A percentile compares a stretch with the other conserved stretches of the same genome.
phyloP scores from a whole-genome alignment of 2,797 vertebrate genomes.

The Lagorchestes hirsutus region DNA sequence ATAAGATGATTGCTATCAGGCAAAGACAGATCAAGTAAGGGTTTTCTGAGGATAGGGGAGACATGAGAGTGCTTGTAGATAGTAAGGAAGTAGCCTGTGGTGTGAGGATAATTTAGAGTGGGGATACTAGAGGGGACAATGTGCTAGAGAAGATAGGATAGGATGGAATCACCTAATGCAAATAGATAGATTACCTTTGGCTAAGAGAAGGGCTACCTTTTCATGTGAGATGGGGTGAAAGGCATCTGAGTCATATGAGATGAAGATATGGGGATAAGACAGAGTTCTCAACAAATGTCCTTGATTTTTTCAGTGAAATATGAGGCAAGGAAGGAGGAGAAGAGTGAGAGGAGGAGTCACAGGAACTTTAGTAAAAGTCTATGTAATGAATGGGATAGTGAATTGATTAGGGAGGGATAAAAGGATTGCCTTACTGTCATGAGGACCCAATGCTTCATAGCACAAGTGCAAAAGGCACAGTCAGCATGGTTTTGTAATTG shows the following conservation, averaged over 20 bases:
- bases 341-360: background rate
- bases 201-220: background rate
- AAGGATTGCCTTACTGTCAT: background rate
- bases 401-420: background rate
- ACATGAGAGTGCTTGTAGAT: background rate
- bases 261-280: background rate
- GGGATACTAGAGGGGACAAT: too few species aligned
- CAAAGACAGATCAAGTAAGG: background rate
- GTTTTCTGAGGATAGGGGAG: background rate
- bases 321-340: background rate
- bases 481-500: background rate
- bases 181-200: background rate
- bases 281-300: background rate
- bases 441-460: background rate
- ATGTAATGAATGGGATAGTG: background rate
- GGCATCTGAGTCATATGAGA: background rate
- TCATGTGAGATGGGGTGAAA: background rate
- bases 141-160: background rate
- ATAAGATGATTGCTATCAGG: background rate
- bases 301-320: background rate
- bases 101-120: background rate
- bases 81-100: background rate
- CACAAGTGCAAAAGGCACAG: background rate
- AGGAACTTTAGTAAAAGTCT: background rate
- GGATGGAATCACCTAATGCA: background rate